Evolutionary conservation across 2,888 invertebrate genomes (phyloP).

Genomic region (Phengaris arion): DNA sequence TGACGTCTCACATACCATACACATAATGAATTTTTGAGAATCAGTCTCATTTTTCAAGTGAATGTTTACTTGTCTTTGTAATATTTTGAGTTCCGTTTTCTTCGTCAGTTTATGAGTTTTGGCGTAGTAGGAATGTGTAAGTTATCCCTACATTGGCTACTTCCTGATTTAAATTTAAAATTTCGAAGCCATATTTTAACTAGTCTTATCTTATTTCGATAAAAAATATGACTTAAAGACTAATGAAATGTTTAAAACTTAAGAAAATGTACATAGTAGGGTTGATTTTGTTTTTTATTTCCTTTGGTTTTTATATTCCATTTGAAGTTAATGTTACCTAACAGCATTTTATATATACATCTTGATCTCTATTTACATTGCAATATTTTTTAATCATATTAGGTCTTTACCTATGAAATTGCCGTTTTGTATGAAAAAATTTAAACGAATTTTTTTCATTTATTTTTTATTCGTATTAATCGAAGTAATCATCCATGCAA

Average conservation of each 20-base stretch:
- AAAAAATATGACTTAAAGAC: conserved; percentile 4
- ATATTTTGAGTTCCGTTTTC: background rate
- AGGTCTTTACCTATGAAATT: too few species aligned
- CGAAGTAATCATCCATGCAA: too few species aligned
- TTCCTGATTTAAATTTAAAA: background rate
- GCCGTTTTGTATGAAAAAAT: too few species aligned
- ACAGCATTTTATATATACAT: background rate
- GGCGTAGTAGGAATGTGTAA: too few species aligned
- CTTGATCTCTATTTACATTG: conserved; percentile 1
- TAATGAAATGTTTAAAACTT: background rate
- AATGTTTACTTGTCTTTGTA: background rate
- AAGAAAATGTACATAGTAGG: background rate
- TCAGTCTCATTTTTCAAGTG: too few species aligned
- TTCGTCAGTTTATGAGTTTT: too few species aligned
- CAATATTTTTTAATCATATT: conserved; percentile 3
- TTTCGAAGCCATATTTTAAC: conserved; percentile 23
- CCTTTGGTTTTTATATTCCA: background rate
- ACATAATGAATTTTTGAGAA: too few species aligned
- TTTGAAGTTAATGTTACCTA: background rate
- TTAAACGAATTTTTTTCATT: too few species aligned
- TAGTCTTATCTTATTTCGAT: conserved; percentile 22
- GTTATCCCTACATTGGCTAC: background rate
- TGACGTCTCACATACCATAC: background rate
- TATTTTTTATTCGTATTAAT: too few species aligned
- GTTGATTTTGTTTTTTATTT: too few species aligned